Evolutionary conservation across 2,888 invertebrate genomes (phyloP).

Genomic region (Fragum sueziense): DNA sequence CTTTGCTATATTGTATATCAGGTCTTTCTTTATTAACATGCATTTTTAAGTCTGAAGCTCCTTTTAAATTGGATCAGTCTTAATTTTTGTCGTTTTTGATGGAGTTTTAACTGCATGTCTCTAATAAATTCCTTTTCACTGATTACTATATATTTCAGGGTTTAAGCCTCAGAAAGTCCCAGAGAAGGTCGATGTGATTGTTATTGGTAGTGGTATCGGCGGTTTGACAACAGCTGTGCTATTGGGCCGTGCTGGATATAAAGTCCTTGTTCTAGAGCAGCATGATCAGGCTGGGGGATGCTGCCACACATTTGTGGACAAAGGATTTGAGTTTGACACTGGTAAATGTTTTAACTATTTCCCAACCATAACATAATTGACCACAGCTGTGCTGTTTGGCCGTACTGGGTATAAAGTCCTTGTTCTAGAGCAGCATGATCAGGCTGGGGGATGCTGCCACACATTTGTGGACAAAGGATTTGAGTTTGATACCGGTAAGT

Average conservation of each 20-base stretch:
- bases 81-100: too few relatives aligned
- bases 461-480: slow-evolving; percentile 82
- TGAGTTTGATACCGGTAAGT: slow-evolving; percentile 82
- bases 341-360: too few relatives aligned
- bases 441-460: slow-evolving; percentile 82
- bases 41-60: too few relatives aligned
- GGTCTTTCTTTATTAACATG: too few relatives aligned
- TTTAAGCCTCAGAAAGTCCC: slow-evolving; percentile 76
- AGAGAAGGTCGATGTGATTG: slow-evolving; percentile 80
- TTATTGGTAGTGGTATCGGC: slow-evolving; percentile 82
- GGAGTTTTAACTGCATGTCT: too few relatives aligned
- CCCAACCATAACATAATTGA: too few relatives aligned
- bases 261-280: slow-evolving; percentile 82
- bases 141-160: slow-evolving; percentile 68
- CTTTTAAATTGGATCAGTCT: too few relatives aligned
- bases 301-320: slow-evolving; percentile 82
- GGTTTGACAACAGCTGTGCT: slow-evolving; percentile 80
- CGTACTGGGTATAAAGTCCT: slow-evolving; percentile 81
- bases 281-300: slow-evolving; percentile 82
- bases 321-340: slow-evolving; percentile 83
- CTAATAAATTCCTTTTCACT: background rate
- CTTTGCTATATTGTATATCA: too few relatives aligned
- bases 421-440: slow-evolving; percentile 82
- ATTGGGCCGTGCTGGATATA: slow-evolving; percentile 80
- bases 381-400: slow-evolving; percentile 79